These are phyloP conservation scores for Cotesia glomerata DNA, from an alignment of 1,140 invertebrate species.

Conservation along the genomic window DNA sequence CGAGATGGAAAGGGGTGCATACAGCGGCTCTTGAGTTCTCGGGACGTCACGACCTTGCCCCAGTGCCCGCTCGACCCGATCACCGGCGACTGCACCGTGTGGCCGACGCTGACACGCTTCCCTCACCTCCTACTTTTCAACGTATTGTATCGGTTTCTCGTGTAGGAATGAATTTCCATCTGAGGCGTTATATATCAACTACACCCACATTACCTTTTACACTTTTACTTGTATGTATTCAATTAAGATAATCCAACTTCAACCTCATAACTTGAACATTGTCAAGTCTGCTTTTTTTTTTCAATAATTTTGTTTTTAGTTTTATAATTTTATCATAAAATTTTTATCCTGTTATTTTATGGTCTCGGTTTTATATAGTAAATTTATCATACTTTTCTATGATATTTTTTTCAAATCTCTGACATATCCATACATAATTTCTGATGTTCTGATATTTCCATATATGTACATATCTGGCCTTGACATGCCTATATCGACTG, in stretches of 20 bases:
- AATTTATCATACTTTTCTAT: no score
- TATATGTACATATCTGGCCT: no score
- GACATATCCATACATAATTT: no score
- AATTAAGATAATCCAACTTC: constrained; percentile 8
- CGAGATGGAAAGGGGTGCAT: background rate
- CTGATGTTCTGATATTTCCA: no score
- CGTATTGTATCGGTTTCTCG: constrained; percentile 24
- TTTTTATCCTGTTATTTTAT: background rate
- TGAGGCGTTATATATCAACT: background rate
- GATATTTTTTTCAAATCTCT: no score
- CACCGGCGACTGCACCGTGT: constrained; percentile 13
- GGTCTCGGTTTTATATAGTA: no score
- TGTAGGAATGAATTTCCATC: constrained; percentile 19
- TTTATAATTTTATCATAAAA: background rate
- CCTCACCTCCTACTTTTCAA: constrained; percentile 12
- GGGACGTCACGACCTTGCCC: constrained; percentile 45
- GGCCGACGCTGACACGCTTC: constrained; percentile 13
- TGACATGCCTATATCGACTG: no score
- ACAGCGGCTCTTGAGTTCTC: constrained; percentile 20
- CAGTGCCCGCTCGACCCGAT: constrained; percentile 50
- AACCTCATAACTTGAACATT: background rate
- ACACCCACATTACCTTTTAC: background rate
- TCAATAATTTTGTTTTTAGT: background rate
- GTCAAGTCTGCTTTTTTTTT: background rate
- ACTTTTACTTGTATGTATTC: constrained; percentile 8